Base-by-base conservation (phyloP, 2,113 vertebrate genomes). In the Oryzias melastigma region DNA sequence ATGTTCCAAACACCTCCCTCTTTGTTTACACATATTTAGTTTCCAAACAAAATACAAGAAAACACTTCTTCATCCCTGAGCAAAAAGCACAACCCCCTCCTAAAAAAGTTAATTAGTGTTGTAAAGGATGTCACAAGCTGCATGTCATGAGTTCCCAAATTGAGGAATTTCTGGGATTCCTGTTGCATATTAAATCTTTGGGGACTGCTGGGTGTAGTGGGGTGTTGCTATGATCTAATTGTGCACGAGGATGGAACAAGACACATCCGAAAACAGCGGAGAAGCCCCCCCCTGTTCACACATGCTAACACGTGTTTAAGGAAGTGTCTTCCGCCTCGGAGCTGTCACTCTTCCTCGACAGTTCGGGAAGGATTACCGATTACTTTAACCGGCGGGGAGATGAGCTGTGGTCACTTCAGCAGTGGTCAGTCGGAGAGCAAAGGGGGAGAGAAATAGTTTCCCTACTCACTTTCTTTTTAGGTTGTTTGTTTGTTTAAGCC, bases 71-170 rank as follows among this genome's bases (percentile, higher is more conserved):
- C 3, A 1, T 54, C 12, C 19, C 15, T 12, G 14, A 4, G 63
- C 48, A 10, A 59, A 52, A 59, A 62, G 53, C 60, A 77, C 72
- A 60, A 83, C 40, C 57, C 62, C 73, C 22, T 3, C 22, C 22
- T 22, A 73, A 83, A 75, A 75, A 62, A 82, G 85, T 78, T 75
- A 82, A 78, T 65, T 48, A 58, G 45, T 35, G 67, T 79, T 88
- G 79, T 59, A 59, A 65, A 53, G 62, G 42, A 76, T 67, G 87
- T 91, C 91, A 91, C 88, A 88, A 89, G 90, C 66, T 41, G 41
- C 60, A 65, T 85, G 91, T 92, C 91, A 91, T 87, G 89, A 84
- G 90, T 52, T 83, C 90, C 84, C 88, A 84, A 88, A 92, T 90
- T 84, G 88, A 88, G 73, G 87, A 75, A 78, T 83, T 82, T 84